Percentiles rank a stretch among this genome's conserved stretches.
phyloP scores from a whole-genome alignment of 2,888 invertebrate species.

The Cloeon dipterum region DNA sequence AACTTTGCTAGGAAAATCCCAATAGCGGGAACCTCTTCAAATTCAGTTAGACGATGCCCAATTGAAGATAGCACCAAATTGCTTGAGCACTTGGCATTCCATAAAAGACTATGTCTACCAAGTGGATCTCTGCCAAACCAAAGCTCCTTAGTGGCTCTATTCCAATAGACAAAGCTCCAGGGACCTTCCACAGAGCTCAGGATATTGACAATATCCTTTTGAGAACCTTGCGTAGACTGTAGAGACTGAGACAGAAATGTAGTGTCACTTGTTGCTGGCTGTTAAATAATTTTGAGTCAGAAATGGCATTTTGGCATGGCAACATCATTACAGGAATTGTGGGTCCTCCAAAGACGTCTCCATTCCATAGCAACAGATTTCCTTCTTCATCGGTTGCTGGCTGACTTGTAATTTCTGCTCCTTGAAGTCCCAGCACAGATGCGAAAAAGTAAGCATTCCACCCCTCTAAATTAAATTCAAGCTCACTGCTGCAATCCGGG shows the following conservation, averaged over 20 bases:
- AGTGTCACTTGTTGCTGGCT: constrained; percentile 9
- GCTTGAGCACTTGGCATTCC: constrained; percentile 10
- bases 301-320: not conserved
- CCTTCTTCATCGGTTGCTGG: constrained; percentile 33
- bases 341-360: constrained; percentile 43
- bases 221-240: constrained; percentile 4
- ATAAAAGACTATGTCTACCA: constrained; percentile 64
- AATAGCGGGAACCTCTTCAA: constrained; percentile 12
- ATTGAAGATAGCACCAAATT: constrained; percentile 13
- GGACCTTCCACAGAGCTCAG: constrained; percentile 51
- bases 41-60: constrained; percentile 7
- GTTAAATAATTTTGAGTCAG: constrained; percentile 3
- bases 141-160: constrained; percentile 28
- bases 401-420: constrained; percentile 33
- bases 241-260: constrained; percentile 3
- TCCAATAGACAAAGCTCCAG: constrained; percentile 57
- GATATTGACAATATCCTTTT: constrained; percentile 16
- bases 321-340: not conserved
- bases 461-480: not conserved
- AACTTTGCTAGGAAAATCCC: constrained; percentile 12
- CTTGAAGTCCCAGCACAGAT: constrained; percentile 70
- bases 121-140: constrained; percentile 70
- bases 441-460: constrained; percentile 18
- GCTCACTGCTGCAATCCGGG: no score
- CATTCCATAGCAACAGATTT: constrained; percentile 63